Evolutionary conservation across 2,888 invertebrate species (phyloP).

Genomic region (Dolichomitus sp.): DNA sequence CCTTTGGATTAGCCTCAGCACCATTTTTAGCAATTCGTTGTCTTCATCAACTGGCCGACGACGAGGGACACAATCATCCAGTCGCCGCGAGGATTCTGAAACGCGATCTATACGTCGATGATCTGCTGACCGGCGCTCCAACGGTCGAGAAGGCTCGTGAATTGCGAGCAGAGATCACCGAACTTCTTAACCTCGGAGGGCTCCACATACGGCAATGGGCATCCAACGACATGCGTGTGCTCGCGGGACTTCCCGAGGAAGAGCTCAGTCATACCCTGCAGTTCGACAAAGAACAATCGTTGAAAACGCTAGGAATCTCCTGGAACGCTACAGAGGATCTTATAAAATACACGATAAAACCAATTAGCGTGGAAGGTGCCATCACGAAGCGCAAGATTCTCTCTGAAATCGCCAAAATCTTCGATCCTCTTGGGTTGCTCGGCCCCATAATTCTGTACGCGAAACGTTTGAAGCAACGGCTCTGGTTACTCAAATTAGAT

Average conservation of each 20-base stretch:
- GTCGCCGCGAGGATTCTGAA: constrained; percentile 51
- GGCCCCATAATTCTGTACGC: neutral
- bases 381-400: neutral
- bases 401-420: neutral
- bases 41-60: no score
- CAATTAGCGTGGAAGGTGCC: neutral
- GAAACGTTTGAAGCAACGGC: neutral
- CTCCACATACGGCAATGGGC: constrained; percentile 2
- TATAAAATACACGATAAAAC: constrained; percentile 21
- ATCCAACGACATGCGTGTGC: no score
- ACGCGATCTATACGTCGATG: constrained; percentile 75
- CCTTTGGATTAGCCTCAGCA: no score
- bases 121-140: constrained; percentile 68
- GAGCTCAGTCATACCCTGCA: no score
- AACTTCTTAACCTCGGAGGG: constrained; percentile 39
- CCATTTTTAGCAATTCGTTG: no score
- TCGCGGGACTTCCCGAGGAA: no score
- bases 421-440: constrained; percentile 1
- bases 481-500: neutral
- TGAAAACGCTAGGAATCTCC: constrained; percentile 1
- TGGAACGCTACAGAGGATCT: constrained; percentile 37
- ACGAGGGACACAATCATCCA: constrained; percentile 43
- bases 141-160: constrained; percentile 4
- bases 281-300: no score
- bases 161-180: constrained; percentile 24